Base-by-base conservation (phyloP, 2,113 vertebrate species). In the Oncorhynchus kisutch region DNA sequence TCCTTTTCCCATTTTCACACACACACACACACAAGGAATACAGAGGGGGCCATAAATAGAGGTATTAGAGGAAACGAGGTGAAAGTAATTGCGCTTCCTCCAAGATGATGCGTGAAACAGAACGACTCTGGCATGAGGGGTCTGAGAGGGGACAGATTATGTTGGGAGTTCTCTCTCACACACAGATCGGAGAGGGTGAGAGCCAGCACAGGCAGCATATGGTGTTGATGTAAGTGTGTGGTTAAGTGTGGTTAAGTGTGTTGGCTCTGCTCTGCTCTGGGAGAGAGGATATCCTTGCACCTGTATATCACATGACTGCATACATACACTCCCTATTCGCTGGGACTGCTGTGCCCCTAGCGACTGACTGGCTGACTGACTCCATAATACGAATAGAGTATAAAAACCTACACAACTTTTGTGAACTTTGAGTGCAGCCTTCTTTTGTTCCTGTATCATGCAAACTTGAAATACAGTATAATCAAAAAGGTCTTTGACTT, bases 71-170 rank as follows among this genome's bases (percentile, higher is more conserved):
- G 71, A 84, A 80, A 67, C 54, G 66, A 75, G 77, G 81, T 85
- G 82, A 86, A 72, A 88, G 84, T 74, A 81, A 74, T 87, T 70
- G 84, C 70, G 87, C 71, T 71, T 39, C 81, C 78, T 81, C 78
- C 65, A 84, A 73, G 70, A 76, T 51, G 67, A 20, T 5, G 71
- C 64, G 67, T 51, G 60, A 68, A 20, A 66, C 72, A 18, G 51
- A 77, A 77, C 48, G n/a, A 67, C 73, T 68, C 62, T 49, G 54
- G 64, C 54, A 72, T 39, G 20, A 77, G 76, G 22, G 45, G 71
- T 82, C 68, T 73, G 78, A 29, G 65, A 25, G 65, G 13, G 49
- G 65, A 80, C 51, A 74, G 59, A 62, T 71, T 80, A 78, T 75
- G 65, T 75, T n/a, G 70, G 70, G 25, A 72, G 51, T 74, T 14